Conservation (phyloP, 2,888 invertebrate species). For the Empis livida region DNA sequence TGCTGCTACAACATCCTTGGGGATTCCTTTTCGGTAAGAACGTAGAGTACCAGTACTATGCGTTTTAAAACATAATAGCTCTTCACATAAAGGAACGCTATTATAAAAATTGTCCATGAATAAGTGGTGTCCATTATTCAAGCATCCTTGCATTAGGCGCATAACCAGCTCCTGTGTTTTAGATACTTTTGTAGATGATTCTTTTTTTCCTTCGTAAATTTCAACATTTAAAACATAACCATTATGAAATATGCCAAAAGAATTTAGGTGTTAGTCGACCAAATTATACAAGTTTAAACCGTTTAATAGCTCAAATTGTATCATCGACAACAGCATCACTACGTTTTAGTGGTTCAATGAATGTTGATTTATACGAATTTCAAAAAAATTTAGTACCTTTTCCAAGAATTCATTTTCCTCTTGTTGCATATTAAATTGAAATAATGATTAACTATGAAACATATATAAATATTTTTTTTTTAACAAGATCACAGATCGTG, state of each 20-base stretch:
- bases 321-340: slow-evolving; percentile 80
- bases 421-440: slow-evolving; percentile 23
- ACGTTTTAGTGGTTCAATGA: slow-evolving; percentile 77
- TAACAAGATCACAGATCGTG: too few relatives aligned
- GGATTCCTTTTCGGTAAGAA: slow-evolving; percentile 3
- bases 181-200: too few relatives aligned
- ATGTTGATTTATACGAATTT: slow-evolving; percentile 80
- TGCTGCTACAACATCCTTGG: slow-evolving; percentile 1
- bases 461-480: too few relatives aligned
- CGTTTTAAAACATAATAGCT: slow-evolving; percentile 1
- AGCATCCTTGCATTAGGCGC: background rate
- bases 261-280: slow-evolving; percentile 66
- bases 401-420: slow-evolving; percentile 64
- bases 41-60: slow-evolving; percentile 3
- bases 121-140: slow-evolving; percentile 8
- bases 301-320: slow-evolving; percentile 61
- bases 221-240: background rate
- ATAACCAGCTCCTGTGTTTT: background rate
- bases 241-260: slow-evolving; percentile 76
- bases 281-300: slow-evolving; percentile 54
- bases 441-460: too few relatives aligned
- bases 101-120: slow-evolving; percentile 10
- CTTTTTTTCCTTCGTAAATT: background rate
- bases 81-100: slow-evolving; percentile 4
- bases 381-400: slow-evolving; percentile 87